These are phyloP conservation scores for Casuarius casuarius DNA, from an alignment of 2,113 vertebrate genomes.

Conservation along the genomic window DNA sequence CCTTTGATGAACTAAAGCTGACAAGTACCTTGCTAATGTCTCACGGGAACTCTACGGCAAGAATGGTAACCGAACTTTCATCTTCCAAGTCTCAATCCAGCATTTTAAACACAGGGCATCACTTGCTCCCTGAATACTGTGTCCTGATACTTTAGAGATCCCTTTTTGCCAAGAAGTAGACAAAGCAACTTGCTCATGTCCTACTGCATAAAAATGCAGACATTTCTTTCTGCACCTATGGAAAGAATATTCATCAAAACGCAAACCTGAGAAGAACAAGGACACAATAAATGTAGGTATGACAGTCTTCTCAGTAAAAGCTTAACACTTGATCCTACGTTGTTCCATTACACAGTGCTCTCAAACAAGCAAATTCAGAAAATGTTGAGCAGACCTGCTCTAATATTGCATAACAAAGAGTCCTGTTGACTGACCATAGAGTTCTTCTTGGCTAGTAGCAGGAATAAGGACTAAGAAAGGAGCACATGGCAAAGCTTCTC, in stretches of 20 bases:
- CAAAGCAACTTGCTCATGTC: neutral
- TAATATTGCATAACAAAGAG: neutral
- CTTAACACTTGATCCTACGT: neutral
- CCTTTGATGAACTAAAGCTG: neutral
- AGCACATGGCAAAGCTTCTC: neutral
- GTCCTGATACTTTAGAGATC: neutral
- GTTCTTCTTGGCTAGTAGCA: neutral
- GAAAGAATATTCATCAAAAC: neutral
- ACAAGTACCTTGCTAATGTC: neutral
- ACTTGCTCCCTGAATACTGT: neutral
- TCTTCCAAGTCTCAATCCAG: neutral
- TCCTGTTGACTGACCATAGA: accelerated
- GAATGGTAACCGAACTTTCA: neutral
- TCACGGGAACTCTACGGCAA: neutral
- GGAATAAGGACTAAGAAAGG: neutral
- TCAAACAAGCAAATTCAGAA: neutral
- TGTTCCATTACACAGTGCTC: neutral
- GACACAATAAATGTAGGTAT: neutral
- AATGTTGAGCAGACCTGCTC: neutral
- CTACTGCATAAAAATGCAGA: neutral
- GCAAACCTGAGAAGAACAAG: neutral
- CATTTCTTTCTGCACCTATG: neutral
- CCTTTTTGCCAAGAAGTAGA: neutral
- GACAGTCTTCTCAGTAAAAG: neutral
- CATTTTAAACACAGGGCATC: neutral